Base-by-base conservation (phyloP, 2,888 invertebrate genomes). In the Meteorus cinctellus region DNA sequence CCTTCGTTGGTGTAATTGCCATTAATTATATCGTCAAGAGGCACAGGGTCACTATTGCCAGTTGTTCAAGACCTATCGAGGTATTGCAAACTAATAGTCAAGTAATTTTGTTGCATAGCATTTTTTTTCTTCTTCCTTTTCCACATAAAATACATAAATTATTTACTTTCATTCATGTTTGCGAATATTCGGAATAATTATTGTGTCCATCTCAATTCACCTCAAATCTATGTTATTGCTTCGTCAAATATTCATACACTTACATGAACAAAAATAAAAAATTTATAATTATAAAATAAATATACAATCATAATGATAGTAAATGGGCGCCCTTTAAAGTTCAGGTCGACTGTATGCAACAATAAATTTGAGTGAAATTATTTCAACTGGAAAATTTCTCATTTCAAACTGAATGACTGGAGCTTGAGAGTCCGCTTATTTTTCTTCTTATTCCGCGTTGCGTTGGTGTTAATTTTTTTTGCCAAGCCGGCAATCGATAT, bases 11-110 rank as follows among this genome's bases (percentile, higher is more conserved):
- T 51, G 41, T 79, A 77, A 79, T 80, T 77, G 77, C 45, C 51
- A 59, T 51, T 78, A 78, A 81, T 79, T 79, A 81, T 76, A 70
- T 63, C 68, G 19, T 48, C 63, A 41, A 75, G 74, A 75, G 55
- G 75, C 78, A 76, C 72, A 75, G 36, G 76, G 72, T 74, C 74
- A 72, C 71, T 59, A 34, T 36, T 67, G 51, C 55, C 66, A 72
- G 34, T 29, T 68, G 29, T 74, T 59, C 45, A 45, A 16, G 27
- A 72, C 65, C 55, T 45, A 63, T 45, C 45, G 29, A 27, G 51
- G 6, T 45, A 48, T 68, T 31, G n/a, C 66, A 66, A 66, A 41
- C 24, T 66, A 45, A 66, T 66, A 66, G 66, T 41, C 36, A 19
- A 55, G 55, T 4, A 19, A 55, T n/a, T n/a, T 19, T 8, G n/a